A percentile compares a stretch with the other conserved stretches of the same genome.
phyloP scores from a whole-genome alignment of 2,113 vertebrate species.

The Pantherophis guttatus region DNA sequence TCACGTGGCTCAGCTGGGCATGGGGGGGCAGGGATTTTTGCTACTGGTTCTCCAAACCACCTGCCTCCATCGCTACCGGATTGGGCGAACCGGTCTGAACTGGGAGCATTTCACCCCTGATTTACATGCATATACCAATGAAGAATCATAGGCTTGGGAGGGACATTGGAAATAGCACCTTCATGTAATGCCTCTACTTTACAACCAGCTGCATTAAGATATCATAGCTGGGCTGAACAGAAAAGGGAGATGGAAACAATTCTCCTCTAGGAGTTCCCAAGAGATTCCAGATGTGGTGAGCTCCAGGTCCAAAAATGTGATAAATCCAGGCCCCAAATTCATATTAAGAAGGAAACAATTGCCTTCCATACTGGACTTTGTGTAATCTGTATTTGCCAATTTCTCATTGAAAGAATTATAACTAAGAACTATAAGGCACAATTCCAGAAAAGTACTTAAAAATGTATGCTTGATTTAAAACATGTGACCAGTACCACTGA shows the following conservation, averaged over 20 bases:
- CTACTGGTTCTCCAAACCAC: too few relatives aligned
- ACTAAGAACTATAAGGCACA: neutral
- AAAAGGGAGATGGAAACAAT: neutral
- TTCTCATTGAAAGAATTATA: too few relatives aligned
- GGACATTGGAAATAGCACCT: neutral
- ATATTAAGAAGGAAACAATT: neutral
- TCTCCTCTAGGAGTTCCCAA: neutral
- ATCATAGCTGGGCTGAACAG: neutral
- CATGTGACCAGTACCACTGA: conserved; percentile 10
- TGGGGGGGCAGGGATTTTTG: too few relatives aligned
- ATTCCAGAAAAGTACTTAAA: conserved; percentile 8
- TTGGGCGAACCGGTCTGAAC: too few relatives aligned
- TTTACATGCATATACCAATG: neutral
- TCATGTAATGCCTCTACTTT: neutral
- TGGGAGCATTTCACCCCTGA: too few relatives aligned
- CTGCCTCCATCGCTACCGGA: too few relatives aligned
- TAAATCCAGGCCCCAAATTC: neutral
- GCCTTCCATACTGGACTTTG: accelerated
- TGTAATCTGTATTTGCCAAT: neutral
- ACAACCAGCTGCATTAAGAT: neutral
- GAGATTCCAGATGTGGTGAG: neutral
- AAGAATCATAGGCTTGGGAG: neutral
- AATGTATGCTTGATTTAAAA: conserved; percentile 16
- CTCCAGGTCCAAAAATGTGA: neutral
- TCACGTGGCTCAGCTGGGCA: too few relatives aligned